These are phyloP conservation scores for Misgurnus anguillicaudatus DNA, from an alignment of 2,113 vertebrate genomes.

Conservation along the genomic window DNA sequence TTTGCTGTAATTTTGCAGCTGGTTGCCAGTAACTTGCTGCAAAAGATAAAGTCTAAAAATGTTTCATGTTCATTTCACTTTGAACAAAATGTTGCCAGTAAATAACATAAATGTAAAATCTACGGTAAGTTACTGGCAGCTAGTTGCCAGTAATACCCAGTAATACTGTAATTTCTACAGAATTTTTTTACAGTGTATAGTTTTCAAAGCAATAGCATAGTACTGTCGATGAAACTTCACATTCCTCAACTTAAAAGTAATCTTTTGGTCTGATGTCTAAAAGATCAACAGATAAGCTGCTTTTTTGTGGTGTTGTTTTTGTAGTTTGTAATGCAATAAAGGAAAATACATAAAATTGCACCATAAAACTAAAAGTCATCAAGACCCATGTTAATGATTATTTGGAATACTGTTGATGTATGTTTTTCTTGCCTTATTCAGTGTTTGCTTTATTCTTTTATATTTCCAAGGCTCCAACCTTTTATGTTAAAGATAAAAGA, in stretches of 20 bases:
- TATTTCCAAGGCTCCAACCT: background rate
- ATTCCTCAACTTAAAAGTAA: conserved; percentile 20
- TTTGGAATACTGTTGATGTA: background rate
- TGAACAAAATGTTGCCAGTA: no score
- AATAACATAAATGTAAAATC: no score
- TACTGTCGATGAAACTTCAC: conserved; percentile 8
- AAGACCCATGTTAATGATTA: background rate
- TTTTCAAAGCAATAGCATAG: conserved; percentile 3
- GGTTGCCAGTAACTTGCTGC: no score
- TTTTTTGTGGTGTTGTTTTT: background rate
- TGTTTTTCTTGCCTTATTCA: background rate
- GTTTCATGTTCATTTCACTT: no score
- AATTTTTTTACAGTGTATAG: no score
- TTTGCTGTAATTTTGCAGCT: no score
- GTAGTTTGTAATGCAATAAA: background rate
- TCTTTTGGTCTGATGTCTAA: conserved; percentile 10
- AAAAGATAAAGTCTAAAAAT: no score
- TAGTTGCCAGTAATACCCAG: no score
- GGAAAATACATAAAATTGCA: background rate
- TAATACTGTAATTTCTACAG: no score
- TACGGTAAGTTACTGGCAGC: no score
- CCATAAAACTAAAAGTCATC: background rate
- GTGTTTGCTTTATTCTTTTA: background rate
- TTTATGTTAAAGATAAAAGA: conserved; percentile 24
- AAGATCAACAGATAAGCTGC: background rate